Evolutionary conservation across 2,888 invertebrate genomes (phyloP), one percentile per base, ranked within the genome.

Genomic region (Lochmaea crataegi): DNA sequence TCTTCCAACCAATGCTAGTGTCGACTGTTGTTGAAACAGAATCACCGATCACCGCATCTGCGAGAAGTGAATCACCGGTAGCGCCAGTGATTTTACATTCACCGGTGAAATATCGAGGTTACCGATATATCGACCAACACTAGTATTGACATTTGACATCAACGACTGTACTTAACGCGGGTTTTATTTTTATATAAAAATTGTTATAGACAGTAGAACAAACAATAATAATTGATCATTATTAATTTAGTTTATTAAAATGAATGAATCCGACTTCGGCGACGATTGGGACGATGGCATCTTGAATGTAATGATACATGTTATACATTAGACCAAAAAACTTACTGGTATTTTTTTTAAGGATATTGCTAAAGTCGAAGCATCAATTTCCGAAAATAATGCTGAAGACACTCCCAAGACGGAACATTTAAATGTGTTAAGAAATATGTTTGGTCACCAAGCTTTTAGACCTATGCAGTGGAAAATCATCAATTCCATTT

Each of bases 401-500:
- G 61, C 56, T 2, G 11, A n/a, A 26, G 68, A 71, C 51, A 26
- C 12, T 26, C 76, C 78, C 16, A 68, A 57, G 22, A 65, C 69
- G 9, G 60, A 78, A 32, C 83, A 89, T 81, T 79, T 89, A 26
- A 80, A 86, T 53, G 86, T 87, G 18, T 83, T 91, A 60, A 83
- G 84, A 38, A 85, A 87, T 75, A 82, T 85, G 75, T 91, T 91
- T 84, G 90, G 91, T 0, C 90, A 91, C 79, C 83, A 84, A 10
- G 78, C 81, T n/a, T 91, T 91, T 80, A 87, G 90, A 32, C 86
- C 88, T 14, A 85, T 89, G 85, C 91, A 91, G 82, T 91, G 91
- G 91, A 85, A 89, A 81, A 89, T 91, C 18, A 90, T 91, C 63
- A 83, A 83, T 45, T 88, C 89, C 0, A 84, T 91, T 38, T 81